Evolutionary conservation across 2,888 invertebrate species (phyloP), one percentile per base, ranked within the genome.

Genomic region (Tenthredo amoena): DNA sequence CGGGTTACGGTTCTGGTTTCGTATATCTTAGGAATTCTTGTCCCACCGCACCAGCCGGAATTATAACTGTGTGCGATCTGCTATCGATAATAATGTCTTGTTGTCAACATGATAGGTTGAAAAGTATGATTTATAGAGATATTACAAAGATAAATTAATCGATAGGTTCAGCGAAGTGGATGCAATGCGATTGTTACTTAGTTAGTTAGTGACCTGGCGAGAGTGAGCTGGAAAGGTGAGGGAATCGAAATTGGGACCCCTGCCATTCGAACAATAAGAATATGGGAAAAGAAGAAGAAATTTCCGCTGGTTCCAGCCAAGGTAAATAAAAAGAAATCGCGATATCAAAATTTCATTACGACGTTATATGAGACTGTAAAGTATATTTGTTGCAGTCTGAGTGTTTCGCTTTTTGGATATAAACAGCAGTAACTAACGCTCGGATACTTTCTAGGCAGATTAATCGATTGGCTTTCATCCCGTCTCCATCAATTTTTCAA

Each of bases 61-160:
- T 50, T 77, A 7, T 34, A 50, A 55, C 31, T 18, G 50, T 55
- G 18, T 5, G 55, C 18, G 31, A 34, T n/a, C 37, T 37, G 68
- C 12, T 47, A 34, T 31, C 37, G 68, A 83, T 83, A 83, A 83
- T 68, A 68, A 65, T 47, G 68, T 83, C 83, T 83, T 83, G 71
- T 83, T 83, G 68, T 47, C 71, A 83, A 26, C n/a, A 47, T 83
- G 83, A 83, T 83, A 83, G 10, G 68, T 43, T 37, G 15, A 43
- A 50, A 34, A 83, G 83, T 68, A 83, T 83, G 83, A 83, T 83
- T 83, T 83, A 83, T 83, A 68, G 68, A 68, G 83, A 83, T 83
- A 83, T 68, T 50, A 34, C 18, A 15, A 15, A 83, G 83, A 83
- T 83, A 83, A 83, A 47, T n/a, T 47, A 71, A 50, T 43, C 31